Evolutionary conservation across 2,113 vertebrate species (phyloP), one percentile per base, ranked within the genome.

Genomic region (Sterrhoptilus dennistouni): DNA sequence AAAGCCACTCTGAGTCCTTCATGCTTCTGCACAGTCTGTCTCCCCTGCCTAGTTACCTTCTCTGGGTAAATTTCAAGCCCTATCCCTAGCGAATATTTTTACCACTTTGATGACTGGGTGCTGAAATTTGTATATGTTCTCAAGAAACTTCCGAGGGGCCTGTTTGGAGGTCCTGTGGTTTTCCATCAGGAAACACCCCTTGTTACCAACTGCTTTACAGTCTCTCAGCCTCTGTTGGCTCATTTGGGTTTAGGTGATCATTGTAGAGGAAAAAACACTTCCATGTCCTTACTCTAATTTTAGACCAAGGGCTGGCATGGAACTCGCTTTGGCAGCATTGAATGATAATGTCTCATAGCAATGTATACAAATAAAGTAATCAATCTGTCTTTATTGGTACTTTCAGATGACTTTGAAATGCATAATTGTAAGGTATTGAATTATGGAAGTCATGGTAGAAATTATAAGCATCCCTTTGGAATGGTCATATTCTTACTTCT

Each of bases 281-380:
- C 59, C 78, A 83, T 83, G 91, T 87, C 87, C 70, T 95, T 90
- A 92, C 54, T 83, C 93, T 94, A 96, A 97, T 93, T 96, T 94
- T 95, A 96, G 92, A 91, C 72, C 82, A 90, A 94, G 79, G 92
- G 82, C 93, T 96, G 90, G 93, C 94, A 94, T 80, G 78, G 71
- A 93, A 83, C 22, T 77, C 35, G 38, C 44, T 94, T 83, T 95
- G 83, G 87, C 93, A 92, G 78, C 70, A 25, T n/a, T 57, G 45
- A 77, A 54, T 77, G 75, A 80, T 83, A 74, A 83, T 74, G 50
- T 90, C 59, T 80, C 76, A 31, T 63, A 83, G 87, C 24, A 28
- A 81, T 61, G 89, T 74, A 63, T 61, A 85, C 61, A 76, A 82
- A 77, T 90, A 70, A 95, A 95, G 84, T 88, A 85, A 93, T 96